A percentile compares a stretch with the other conserved stretches of the same genome.
These are phyloP conservation scores for Notechis scutatus DNA, from an alignment of 2,113 vertebrate species.

Conservation along the genomic window DNA sequence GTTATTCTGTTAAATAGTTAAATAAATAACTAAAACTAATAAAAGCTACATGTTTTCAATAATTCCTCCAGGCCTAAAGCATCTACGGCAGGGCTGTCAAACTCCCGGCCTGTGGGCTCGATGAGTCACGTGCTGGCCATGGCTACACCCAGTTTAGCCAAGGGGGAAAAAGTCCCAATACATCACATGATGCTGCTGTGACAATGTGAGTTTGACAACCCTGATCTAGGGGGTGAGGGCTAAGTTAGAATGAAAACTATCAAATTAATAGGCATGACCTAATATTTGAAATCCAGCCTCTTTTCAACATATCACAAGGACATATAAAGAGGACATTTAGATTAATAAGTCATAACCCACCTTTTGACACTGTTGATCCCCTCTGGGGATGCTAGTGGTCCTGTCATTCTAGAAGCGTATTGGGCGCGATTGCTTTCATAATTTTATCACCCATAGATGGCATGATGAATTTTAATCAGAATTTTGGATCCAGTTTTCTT, in stretches of 20 bases:
- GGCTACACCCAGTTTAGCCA: rapidly evolving
- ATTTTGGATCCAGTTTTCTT: not conserved
- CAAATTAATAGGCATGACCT: not conserved
- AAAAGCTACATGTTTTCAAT: not conserved
- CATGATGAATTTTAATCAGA: not conserved
- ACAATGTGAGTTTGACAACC: too few relatives aligned
- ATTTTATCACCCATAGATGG: not conserved
- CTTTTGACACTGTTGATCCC: not conserved
- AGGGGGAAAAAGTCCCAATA: too few relatives aligned
- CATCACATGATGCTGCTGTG: too few relatives aligned
- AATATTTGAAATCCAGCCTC: not conserved
- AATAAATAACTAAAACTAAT: not conserved
- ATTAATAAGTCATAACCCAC: not conserved
- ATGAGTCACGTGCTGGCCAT: too few relatives aligned
- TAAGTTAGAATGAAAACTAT: not conserved
- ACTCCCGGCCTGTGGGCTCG: too few relatives aligned
- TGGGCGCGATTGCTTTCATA: not conserved
- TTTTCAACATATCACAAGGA: not conserved
- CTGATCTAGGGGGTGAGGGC: not conserved
- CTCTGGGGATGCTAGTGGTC: not conserved
- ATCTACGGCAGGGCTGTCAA: not conserved
- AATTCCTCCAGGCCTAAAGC: not conserved
- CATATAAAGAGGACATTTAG: not conserved
- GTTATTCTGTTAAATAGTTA: not conserved
- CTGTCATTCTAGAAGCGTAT: not conserved